phyloP scores from a whole-genome alignment of 2,888 invertebrate species.

The Drosophila picticornis region DNA sequence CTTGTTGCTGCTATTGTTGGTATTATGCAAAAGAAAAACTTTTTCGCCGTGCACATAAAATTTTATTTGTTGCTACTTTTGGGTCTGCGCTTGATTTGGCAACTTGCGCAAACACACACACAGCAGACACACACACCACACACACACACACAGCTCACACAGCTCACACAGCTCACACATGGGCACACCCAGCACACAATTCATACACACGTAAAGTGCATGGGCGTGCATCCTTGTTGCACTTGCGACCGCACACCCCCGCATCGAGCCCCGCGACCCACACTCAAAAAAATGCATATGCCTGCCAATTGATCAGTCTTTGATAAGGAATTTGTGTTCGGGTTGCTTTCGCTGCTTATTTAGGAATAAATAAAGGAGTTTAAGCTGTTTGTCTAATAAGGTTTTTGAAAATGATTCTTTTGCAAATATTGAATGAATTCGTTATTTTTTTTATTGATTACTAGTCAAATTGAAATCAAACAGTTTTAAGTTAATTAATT shows the following conservation, averaged over 20 bases:
- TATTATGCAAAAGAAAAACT: slow-evolving; percentile 77
- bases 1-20: slow-evolving; percentile 34
- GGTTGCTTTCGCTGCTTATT: background rate
- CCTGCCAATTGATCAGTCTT: background rate
- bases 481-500: background rate
- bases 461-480: background rate
- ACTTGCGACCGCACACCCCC: slow-evolving; percentile 22
- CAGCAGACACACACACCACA: slow-evolving; percentile 10
- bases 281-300: background rate
- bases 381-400: too few species aligned
- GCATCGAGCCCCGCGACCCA: too few species aligned
- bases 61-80: slow-evolving; percentile 81
- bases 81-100: slow-evolving; percentile 80
- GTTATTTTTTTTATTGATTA: background rate
- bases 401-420: background rate
- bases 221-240: slow-evolving; percentile 51
- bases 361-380: background rate
- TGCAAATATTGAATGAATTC: accelerated
- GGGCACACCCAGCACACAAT: slow-evolving; percentile 12
- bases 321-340: background rate
- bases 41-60: slow-evolving; percentile 76
- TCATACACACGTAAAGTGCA: slow-evolving; percentile 65
- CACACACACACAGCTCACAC: background rate
- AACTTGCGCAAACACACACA: slow-evolving; percentile 41
- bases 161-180: slow-evolving; percentile 1